Percentiles rank a stretch among this genome's conserved stretches.
phyloP scores from a whole-genome alignment of 1,140 invertebrate genomes.

The Drosophila obscura region DNA sequence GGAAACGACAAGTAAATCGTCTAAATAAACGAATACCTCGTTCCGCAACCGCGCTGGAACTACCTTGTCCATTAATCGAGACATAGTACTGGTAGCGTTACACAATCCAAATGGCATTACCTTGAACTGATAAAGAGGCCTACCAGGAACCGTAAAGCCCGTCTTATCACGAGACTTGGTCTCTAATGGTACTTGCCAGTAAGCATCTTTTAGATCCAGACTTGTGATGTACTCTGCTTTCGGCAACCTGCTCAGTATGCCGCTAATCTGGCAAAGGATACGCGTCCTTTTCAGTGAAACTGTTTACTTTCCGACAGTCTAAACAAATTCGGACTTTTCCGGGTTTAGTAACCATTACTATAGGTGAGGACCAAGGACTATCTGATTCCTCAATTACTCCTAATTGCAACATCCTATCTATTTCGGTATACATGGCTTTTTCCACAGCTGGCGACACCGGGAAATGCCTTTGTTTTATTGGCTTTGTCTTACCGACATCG shows the following conservation, averaged over 20 bases:
- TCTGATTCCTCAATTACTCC: no score
- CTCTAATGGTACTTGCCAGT: constrained; percentile 2
- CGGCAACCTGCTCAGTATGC: constrained; percentile 4
- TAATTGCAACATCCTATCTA: no score
- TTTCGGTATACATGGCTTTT: no score
- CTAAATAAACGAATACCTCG: constrained; percentile 2
- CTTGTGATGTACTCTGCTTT: constrained; percentile 9
- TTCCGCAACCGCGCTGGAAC: not conserved
- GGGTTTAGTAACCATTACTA: no score
- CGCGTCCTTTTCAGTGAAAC: constrained; percentile 22
- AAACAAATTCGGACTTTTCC: constrained; percentile 9
- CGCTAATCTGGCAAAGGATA: constrained; percentile 8
- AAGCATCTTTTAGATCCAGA: constrained; percentile 12
- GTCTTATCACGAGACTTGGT: constrained; percentile 1
- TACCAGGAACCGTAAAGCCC: constrained; percentile 3
- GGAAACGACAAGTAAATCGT: constrained; percentile 11
- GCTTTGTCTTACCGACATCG: no score
- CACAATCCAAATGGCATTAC: constrained; percentile 19
- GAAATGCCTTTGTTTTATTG: no score
- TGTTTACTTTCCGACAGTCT: not conserved
- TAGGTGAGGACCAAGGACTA: no score
- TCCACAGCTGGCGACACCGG: no score
- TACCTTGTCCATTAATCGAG: constrained; percentile 12
- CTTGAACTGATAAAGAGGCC: constrained; percentile 10
- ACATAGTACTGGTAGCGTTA: constrained; percentile 17